Conservation (phyloP, 2,113 vertebrate species). For the Hirundichthys speculiger region DNA sequence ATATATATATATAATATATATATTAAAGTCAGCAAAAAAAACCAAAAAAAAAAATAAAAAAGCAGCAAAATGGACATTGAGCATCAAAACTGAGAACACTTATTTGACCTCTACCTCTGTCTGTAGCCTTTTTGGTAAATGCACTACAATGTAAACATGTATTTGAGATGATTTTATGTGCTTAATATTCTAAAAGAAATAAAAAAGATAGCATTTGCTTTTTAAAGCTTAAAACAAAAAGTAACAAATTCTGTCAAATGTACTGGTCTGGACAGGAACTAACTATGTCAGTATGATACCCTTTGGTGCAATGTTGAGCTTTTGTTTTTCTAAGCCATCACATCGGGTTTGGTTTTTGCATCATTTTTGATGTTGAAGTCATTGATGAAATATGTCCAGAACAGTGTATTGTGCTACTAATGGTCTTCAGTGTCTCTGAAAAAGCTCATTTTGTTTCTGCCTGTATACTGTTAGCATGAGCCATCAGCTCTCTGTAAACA, state of each 20-base stretch:
- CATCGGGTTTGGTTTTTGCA: neutral
- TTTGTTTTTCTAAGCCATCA: neutral
- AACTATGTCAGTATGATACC: neutral
- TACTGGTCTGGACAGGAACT: too few species aligned
- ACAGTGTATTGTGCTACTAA: neutral
- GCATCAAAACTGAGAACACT: too few species aligned
- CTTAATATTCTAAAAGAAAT: too few species aligned
- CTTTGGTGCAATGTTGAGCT: neutral
- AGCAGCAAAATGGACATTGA: too few species aligned
- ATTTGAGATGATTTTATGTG: too few species aligned
- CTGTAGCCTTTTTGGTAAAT: too few species aligned
- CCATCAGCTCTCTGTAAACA: slow-evolving; percentile 8
- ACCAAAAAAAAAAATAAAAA: too few species aligned
- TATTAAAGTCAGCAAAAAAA: neutral
- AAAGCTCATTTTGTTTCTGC: neutral
- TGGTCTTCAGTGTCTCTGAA: neutral
- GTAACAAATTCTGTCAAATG: too few species aligned
- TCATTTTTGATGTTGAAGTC: neutral
- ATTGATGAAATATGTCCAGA: slow-evolving; percentile 6
- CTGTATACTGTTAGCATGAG: neutral
- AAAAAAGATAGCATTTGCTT: too few species aligned
- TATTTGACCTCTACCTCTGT: too few species aligned
- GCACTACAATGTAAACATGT: too few species aligned
- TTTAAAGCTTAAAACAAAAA: too few species aligned
- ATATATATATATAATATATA: neutral